Base-by-base conservation (phyloP, 2,113 vertebrate species). In the Xiphophorus couchianus region DNA sequence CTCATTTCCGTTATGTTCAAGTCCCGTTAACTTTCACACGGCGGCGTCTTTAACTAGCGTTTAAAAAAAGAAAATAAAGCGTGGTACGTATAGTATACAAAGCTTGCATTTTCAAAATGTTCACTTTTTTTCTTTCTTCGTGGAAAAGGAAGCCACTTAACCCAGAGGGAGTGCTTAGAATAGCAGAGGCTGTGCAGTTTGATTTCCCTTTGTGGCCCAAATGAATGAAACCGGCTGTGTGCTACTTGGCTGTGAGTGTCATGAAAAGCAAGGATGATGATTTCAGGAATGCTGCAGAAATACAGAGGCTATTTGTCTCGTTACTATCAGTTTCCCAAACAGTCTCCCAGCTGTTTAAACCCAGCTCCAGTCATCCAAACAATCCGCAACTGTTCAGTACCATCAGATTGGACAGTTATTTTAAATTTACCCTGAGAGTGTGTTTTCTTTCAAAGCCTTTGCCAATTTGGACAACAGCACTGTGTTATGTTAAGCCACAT, bases 1-100 rank as follows among this genome's bases (percentile, higher is more conserved):
- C 74, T 82, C 73, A 67, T 90, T 92, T 92, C 91, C 90, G 91
- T 91, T 93, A 89, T 87, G 81, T 78, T 83, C 76, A 25, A 39
- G 76, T 83, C 83, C 86, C 85, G 85, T 85, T 87, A 90, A 90
- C 83, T 90, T 90, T 82, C 17, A 69, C 13, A 62, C 88, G 93
- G 93, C 93, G 93, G 91, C 93, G 22, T n/a, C 25, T 54, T 54
- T 88, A 60, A 74, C 65, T 35, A 73, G 42, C 54, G 69, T 39
- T 22, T 19, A 31, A 73, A 81, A 81, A 76, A 2, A 11, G 35
- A 54, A n/a, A 12, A 28, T 28, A 15, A 70, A 66, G 42, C 44
- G 39, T 6, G 14, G 14, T 58, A 14, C 13, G 69, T 65, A 28
- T 33, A 68, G 37, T 3, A 6, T 27, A 27, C 67, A 62, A 63